Percentiles rank a stretch among this genome's conserved stretches.
Evolutionary conservation across 2,113 vertebrate species (phyloP).

Genomic region (Dromas ardeola): DNA sequence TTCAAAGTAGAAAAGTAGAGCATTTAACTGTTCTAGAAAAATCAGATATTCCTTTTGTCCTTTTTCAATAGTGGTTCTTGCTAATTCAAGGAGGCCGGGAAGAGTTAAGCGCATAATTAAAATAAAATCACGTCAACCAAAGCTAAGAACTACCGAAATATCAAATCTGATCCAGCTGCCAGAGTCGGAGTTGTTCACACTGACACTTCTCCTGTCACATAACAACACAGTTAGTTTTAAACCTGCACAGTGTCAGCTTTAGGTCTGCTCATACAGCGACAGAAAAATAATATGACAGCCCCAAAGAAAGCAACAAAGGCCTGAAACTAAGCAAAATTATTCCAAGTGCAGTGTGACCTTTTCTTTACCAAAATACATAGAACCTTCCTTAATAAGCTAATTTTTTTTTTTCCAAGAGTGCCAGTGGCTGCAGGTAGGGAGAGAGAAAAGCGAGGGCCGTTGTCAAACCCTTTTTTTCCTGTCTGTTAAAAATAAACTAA

Average conservation of each 20-base stretch:
- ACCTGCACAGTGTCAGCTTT: conserved; percentile 4
- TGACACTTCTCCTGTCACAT: conserved; percentile 51
- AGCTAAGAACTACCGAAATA: conserved; percentile 34
- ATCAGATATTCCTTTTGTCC: background rate
- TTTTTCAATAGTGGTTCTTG: background rate
- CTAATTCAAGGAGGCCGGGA: background rate
- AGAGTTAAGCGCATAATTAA: conserved; percentile 55
- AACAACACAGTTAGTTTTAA: conserved; percentile 59
- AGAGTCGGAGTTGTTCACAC: background rate
- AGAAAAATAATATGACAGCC: conserved; percentile 63
- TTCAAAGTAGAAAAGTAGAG: background rate
- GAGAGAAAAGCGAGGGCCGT: background rate
- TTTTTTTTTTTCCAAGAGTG: background rate
- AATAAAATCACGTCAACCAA: conserved; percentile 14
- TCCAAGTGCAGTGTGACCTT: conserved; percentile 63
- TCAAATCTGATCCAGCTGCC: conserved; percentile 13
- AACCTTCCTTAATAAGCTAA: conserved; percentile 39
- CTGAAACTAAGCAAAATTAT: conserved; percentile 34
- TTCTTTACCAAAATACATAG: conserved; percentile 51
- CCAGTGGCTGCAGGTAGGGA: background rate
- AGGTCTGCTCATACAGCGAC: conserved; percentile 19
- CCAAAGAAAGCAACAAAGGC: conserved; percentile 13
- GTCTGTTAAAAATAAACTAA: background rate
- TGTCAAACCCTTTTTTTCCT: background rate
- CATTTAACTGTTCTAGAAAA: background rate